Conservation (phyloP, 2,113 vertebrate species). For the Pomatorhinus ruficollis region DNA sequence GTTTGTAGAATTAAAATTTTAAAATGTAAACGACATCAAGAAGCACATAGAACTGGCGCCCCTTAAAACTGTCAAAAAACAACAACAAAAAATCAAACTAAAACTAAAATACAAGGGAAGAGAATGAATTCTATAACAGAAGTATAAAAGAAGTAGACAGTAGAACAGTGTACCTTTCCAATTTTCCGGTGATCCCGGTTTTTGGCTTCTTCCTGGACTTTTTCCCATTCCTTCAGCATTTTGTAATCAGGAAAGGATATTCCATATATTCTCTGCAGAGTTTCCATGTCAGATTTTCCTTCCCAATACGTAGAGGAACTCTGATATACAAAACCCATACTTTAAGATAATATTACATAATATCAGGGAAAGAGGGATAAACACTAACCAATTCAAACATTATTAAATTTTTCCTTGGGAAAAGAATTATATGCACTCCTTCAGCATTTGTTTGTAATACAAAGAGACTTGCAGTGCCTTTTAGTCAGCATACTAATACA, state of each 20-base stretch:
- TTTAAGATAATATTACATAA: neutral
- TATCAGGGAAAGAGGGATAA: neutral
- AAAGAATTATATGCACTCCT: neutral
- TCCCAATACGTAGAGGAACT: conserved; percentile 80
- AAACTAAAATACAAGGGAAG: neutral
- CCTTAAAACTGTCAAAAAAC: neutral
- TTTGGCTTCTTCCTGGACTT: conserved; percentile 77
- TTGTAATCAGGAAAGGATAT: conserved; percentile 79
- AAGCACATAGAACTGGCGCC: neutral
- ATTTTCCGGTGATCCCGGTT: conserved; percentile 79
- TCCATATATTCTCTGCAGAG: conserved; percentile 79
- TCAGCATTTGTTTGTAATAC: neutral
- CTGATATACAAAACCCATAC: conserved; percentile 30
- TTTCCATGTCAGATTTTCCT: conserved; percentile 78
- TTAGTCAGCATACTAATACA: neutral
- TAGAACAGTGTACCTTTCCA: conserved; percentile 63
- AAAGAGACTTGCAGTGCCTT: neutral
- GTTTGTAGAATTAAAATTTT: neutral
- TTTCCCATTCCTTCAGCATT: conserved; percentile 79
- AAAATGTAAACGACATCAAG: neutral
- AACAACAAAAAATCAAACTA: neutral
- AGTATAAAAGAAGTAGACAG: neutral
- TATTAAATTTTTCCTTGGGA: neutral
- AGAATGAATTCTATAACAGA: neutral
- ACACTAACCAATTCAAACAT: neutral